Evolutionary conservation across 2,888 invertebrate genomes (phyloP), one percentile per base, ranked within the genome.

Genomic region (Branchellion lobata): DNA sequence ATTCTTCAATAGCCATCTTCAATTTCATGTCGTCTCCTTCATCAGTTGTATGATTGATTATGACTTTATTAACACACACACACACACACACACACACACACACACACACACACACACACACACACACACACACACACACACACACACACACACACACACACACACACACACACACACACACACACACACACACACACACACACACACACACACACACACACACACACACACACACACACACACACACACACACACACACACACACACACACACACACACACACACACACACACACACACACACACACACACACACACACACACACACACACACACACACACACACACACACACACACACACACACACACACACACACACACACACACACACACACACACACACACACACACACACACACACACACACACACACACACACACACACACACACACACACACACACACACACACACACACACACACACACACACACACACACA

Each of bases 1-100:
- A 95, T 89, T 97, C 95, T 87, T 93, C 93, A 84, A 97, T 90
- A 53, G 96, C 96, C 88, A 99, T 90, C 89, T 97, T 96, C 84
- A 99, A 90, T 83, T 97, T 91, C 82, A 97, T 94, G 89, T 97
- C 97, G 88, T 99, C 98, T 84, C 94, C 94, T 83, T 24, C 21
- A 40, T 14, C 14, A 40, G 40, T 40, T 40, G 5, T 40, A 40
- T 40, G 5, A 40, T 40, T 40, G 5, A 40, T 40, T 40, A 40
- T 40, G 5, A 8, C 14, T 40, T 40, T 40, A 40, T 40, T 40
- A 8, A 57, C 21, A 24, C 61, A 57, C 61, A 8, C 61, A 57
- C 61, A 57, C 21, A 24, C 61, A 57, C 61, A 8, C 61, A 57
- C 61, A 57, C 21, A 24, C 61, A 57, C 61, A 8, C 61, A 57